phyloP scores from a whole-genome alignment of 2,113 vertebrate species.

The Anthoscopus minutus region DNA sequence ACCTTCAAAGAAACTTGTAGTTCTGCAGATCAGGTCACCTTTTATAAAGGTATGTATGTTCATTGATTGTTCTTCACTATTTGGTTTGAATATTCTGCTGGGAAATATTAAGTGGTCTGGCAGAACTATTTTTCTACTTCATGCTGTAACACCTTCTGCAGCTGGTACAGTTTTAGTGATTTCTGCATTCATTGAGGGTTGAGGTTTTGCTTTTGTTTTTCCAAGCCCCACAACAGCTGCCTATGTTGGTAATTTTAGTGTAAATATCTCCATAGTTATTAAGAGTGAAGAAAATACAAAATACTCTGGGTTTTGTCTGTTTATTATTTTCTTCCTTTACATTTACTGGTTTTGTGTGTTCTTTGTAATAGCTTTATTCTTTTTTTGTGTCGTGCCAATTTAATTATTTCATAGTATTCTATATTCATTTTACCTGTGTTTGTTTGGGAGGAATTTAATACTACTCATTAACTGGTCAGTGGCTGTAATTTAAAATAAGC shows the following conservation, averaged over 20 bases:
- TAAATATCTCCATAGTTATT: not conserved
- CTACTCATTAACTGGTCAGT: not conserved
- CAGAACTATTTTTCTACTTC: not conserved
- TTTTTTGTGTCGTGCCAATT: not conserved
- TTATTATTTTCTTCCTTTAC: not conserved
- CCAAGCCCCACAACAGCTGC: not conserved
- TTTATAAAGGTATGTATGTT: constrained; percentile 83
- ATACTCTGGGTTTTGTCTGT: not conserved
- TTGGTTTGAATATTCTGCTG: not conserved
- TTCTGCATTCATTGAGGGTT: not conserved
- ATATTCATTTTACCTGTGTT: not conserved
- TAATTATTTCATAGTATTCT: not conserved
- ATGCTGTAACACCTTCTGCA: not conserved
- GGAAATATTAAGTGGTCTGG: not conserved
- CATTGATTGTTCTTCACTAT: not conserved
- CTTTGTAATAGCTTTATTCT: not conserved
- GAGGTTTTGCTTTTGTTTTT: not conserved
- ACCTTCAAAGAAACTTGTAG: constrained; percentile 79
- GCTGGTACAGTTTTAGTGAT: not conserved
- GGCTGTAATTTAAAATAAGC: not conserved
- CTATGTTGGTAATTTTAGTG: not conserved
- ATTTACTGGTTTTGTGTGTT: not conserved
- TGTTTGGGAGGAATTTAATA: not conserved
- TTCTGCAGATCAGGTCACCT: constrained; percentile 90
- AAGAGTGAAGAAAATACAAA: not conserved